Conservation (phyloP, 2,888 invertebrate genomes). For the Eupithecia vulgata region DNA sequence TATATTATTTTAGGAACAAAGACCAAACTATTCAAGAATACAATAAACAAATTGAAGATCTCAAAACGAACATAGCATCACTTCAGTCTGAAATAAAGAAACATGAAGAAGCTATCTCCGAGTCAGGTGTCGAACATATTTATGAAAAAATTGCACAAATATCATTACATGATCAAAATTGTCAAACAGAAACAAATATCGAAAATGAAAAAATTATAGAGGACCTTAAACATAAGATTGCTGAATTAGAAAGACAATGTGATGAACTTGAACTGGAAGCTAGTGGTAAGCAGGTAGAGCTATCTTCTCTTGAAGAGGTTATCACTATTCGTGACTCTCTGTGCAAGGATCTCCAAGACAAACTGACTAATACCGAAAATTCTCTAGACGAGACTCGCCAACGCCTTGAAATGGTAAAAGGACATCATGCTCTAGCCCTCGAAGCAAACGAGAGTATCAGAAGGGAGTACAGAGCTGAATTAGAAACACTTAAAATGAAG, state of each 20-base stretch:
- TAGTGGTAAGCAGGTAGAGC: conserved; percentile 71
- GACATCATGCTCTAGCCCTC: conserved; percentile 77
- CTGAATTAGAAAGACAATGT: conserved; percentile 66
- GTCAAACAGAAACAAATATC: conserved; percentile 20
- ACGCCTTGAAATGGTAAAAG: conserved; percentile 79
- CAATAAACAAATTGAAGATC: conserved; percentile 75
- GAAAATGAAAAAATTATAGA: conserved; percentile 46
- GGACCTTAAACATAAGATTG: conserved; percentile 60
- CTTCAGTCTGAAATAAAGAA: conserved; percentile 59
- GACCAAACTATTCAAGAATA: conserved; percentile 75
- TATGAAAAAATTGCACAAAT: conserved; percentile 47
- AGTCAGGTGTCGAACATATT: conserved; percentile 45
- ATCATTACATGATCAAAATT: conserved; percentile 35
- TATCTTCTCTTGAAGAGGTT: conserved; percentile 73
- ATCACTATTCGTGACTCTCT: conserved; percentile 75
- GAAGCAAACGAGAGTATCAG: conserved; percentile 81
- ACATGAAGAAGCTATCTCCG: conserved; percentile 40
- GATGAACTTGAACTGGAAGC: conserved; percentile 72
- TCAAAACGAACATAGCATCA: conserved; percentile 66
- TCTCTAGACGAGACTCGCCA: conserved; percentile 72
- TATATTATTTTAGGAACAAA: conserved; percentile 64
- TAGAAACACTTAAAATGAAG: conserved; percentile 74
- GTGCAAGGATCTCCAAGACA: conserved; percentile 76
- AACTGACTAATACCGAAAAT: conserved; percentile 68
- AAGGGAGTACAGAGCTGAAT: conserved; percentile 76